Conservation (phyloP, 1,140 invertebrate species). For the Drosophila yakuba region DNA sequence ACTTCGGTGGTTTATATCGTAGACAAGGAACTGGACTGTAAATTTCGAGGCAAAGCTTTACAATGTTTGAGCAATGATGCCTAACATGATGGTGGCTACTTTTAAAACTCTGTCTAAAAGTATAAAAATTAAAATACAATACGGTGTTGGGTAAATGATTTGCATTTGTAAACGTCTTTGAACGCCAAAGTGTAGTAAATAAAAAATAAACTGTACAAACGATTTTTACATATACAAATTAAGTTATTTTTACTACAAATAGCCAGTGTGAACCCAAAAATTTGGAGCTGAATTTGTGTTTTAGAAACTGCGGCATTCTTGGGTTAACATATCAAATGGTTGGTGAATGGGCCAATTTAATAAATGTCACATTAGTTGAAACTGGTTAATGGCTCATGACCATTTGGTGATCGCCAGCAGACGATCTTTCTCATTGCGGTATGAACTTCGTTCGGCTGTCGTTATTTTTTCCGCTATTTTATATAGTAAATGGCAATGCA, state of each 20-base stretch:
- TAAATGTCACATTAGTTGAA: slow-evolving; percentile 19
- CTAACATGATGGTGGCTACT: not conserved
- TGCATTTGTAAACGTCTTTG: too few relatives aligned
- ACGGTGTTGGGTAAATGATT: too few relatives aligned
- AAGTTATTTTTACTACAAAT: too few relatives aligned
- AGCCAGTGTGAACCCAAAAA: too few relatives aligned
- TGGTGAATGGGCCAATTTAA: not conserved
- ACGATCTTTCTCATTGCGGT: slow-evolving; percentile 17
- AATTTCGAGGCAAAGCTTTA: not conserved
- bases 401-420: not conserved
- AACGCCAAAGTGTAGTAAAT: too few relatives aligned
- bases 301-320: not conserved
- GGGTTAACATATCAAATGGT: not conserved
- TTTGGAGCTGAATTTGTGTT: too few relatives aligned
- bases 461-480: slow-evolving; percentile 20
- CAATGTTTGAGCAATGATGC: not conserved
- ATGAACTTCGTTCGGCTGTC: slow-evolving; percentile 24
- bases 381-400: slow-evolving; percentile 9
- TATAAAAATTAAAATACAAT: not conserved
- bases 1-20: slow-evolving; percentile 14
- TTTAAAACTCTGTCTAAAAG: not conserved
- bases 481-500: slow-evolving; percentile 5
- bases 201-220: not conserved
- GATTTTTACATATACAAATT: too few relatives aligned
- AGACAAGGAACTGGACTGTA: slow-evolving; percentile 2